Conservation (phyloP, 2,888 invertebrate species). For the Heliconius charithonia region DNA sequence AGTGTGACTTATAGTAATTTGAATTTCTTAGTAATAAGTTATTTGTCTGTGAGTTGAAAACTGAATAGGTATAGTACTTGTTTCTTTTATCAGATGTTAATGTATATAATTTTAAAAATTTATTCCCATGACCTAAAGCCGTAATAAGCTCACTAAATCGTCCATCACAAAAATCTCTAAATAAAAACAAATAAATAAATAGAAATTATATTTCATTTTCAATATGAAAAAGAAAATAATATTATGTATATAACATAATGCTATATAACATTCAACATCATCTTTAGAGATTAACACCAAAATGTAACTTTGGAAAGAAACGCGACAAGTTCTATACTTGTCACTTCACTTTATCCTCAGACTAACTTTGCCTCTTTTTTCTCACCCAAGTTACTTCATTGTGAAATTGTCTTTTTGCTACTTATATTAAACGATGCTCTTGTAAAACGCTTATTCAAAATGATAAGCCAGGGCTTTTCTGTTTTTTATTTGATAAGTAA, state of each 20-base stretch:
- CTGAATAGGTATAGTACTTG: background rate
- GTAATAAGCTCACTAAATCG: no score
- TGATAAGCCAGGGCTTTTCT: background rate
- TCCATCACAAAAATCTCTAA: background rate
- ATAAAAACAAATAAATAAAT: background rate
- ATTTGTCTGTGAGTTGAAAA: no score
- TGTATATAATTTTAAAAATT: no score
- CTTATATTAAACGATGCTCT: slow-evolving; percentile 15
- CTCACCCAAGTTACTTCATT: slow-evolving; percentile 23
- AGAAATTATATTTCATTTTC: no score
- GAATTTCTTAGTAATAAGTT: no score
- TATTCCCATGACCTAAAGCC: no score
- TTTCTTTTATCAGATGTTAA: no score
- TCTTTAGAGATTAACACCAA: background rate
- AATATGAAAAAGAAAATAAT: background rate
- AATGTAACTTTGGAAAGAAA: background rate
- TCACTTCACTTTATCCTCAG: slow-evolving; percentile 23
- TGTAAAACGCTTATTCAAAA: slow-evolving; percentile 12
- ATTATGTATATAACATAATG: background rate
- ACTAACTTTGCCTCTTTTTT: slow-evolving; percentile 24
- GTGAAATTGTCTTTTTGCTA: slow-evolving; percentile 22
- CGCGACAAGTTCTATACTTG: slow-evolving; percentile 20
- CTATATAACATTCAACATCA: background rate
- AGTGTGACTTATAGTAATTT: no score
- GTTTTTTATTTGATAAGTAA: background rate